Base-by-base conservation (phyloP, 2,888 invertebrate genomes). In the Diarsia rubi region DNA sequence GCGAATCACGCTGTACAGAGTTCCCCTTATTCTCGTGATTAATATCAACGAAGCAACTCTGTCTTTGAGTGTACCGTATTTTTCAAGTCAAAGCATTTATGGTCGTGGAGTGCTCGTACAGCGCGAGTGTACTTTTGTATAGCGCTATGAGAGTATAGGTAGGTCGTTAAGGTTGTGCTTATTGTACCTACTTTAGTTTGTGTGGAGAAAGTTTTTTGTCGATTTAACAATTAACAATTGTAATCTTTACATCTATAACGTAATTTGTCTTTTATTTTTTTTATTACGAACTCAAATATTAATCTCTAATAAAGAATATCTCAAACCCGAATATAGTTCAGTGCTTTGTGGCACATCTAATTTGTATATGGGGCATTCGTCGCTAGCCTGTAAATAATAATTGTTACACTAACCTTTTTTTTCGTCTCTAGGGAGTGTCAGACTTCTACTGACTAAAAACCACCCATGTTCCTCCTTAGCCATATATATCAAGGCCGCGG, bases 21-120 rank as follows among this genome's bases (percentile, higher is more conserved):
- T 69, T 81, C 72, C 82, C 80, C 77, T 82, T 82, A 85, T 85
- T 81, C 68, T 63, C 75, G 75, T 88, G 89, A 87, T 89, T 88
- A 89, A 89, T 89, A 84, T 86, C 84, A 79, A 75, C 78, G 81
- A 82, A 83, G 79, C 84, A 79, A 82, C 72, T 84, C 81, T 83
- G 83, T 81, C 79, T 86, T 85, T 85, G 76, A 81, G 79, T 79
- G 79, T 80, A 84, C 79, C 78, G 71, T 83, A 82, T 87, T 87
- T 89, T 87, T 86, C 81, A 79, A 83, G 83, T 75, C 62, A 69
- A 76, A 78, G 68, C 78, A 82, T 87, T 86, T 82, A 79, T 77
- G 76, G 69, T 49, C 67, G 70, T 69, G 72, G 69, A 74, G 73
- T 74, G 73, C 68, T 73, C 47, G 27, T 65, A 62, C 45, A 73